Base-by-base conservation (phyloP, 2,113 vertebrate species). In the Isurus oxyrinchus region DNA sequence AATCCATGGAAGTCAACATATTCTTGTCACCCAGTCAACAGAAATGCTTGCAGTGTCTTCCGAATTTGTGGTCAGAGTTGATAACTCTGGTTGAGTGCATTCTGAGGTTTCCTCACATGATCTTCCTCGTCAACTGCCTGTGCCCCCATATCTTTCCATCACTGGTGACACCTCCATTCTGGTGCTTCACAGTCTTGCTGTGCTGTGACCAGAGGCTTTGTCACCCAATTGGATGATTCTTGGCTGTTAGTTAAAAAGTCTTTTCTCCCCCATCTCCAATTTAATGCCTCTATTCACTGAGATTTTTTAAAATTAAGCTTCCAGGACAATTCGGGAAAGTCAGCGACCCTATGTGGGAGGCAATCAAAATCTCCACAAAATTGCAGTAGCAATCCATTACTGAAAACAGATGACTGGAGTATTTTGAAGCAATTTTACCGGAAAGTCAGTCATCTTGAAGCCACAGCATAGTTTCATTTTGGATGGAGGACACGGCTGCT, bases 381-480 rank as follows among this genome's bases (percentile, higher is more conserved):
- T 35, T 93, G 88, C 57, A 93, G 55, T 61, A n/a, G 13, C 88
- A 59, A 16, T n/a, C 57, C 59, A 93, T 7, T 4, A 5, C 53
- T 59, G 87, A 90, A 53, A 55, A 44, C 40, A 66, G 19, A 21
- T 44, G 93, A 95, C 10, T 95, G 66, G 69, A 55, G 27, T 23
- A 94, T 63, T 94, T 40, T 94, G 35, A n/a, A 40, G 57, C 25
- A 55, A 72, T 72, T 72, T 72, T 27, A 72, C 49, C 35, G 49
- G 10, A 72, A 95, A 95, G 94, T 31, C 44, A 35, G 10, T 72
- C 49, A 69, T 53, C 94, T 35, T 35, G 94, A 95, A 95, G 94
- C 94, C 94, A 61, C 66, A 95, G 11, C 67, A 72, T 23, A 13
- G 88, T 91, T 93, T 40, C 61, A 67, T 72, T 72, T 95, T 72